phyloP scores from a whole-genome alignment of 2,888 invertebrate species.

The Eupithecia pulchellata region DNA sequence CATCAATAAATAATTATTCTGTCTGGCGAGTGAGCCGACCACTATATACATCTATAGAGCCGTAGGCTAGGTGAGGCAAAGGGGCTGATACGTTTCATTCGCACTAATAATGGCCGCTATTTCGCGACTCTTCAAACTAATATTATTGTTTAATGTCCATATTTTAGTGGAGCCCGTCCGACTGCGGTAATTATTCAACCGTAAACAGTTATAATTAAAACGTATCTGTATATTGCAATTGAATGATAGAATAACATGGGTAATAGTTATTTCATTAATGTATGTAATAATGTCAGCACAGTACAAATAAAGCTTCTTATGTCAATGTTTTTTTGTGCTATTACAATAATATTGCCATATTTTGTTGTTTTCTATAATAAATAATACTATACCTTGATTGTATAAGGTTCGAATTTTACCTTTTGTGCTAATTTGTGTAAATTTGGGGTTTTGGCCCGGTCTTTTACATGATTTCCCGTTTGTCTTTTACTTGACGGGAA shows the following conservation, averaged over 20 bases:
- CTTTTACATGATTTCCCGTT: too few species aligned
- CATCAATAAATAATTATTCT: not conserved
- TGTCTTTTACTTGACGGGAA: too few species aligned
- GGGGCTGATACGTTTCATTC: not conserved
- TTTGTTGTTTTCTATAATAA: too few species aligned
- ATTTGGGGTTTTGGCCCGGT: not conserved
- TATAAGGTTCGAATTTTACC: not conserved
- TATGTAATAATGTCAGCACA: not conserved
- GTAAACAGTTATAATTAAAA: not conserved
- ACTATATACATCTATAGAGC: not conserved
- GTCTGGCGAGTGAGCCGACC: not conserved
- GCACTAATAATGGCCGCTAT: not conserved
- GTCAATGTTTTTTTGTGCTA: too few species aligned
- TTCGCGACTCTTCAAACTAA: not conserved
- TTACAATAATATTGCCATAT: too few species aligned
- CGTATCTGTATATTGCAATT: not conserved
- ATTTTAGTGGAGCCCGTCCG: not conserved
- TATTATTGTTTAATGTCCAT: not conserved
- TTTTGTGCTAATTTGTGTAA: not conserved
- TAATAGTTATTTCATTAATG: not conserved
- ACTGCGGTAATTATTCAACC: not conserved
- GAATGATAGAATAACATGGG: not conserved
- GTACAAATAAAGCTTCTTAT: not conserved
- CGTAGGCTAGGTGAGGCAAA: not conserved
- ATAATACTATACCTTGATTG: too few species aligned